Evolutionary conservation across 2,113 vertebrate genomes (phyloP).

Genomic region (Harpagus bidentatus): DNA sequence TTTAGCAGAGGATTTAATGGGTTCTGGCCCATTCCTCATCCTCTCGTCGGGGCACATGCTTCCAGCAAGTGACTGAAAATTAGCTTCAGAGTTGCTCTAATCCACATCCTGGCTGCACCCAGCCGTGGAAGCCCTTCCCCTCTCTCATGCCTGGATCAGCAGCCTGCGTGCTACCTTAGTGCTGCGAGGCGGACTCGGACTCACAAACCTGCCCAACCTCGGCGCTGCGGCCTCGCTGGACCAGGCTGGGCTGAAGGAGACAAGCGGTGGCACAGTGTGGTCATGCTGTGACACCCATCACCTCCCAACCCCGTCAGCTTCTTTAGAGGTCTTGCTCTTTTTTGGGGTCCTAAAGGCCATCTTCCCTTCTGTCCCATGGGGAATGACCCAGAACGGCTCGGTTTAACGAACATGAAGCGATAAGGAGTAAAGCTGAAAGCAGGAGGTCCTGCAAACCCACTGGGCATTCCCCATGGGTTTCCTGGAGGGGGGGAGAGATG

Average conservation of each 20-base stretch:
- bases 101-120: background rate
- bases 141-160: background rate
- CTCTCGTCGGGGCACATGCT: background rate
- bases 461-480: background rate
- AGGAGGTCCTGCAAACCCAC: background rate
- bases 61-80: background rate
- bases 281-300: background rate
- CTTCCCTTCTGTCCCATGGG: background rate
- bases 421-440: background rate
- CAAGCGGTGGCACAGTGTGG: background rate
- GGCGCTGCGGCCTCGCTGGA: rapidly evolving
- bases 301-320: background rate
- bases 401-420: background rate
- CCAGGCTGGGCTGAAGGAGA: background rate
- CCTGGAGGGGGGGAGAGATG: rapidly evolving
- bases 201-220: background rate
- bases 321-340: background rate
- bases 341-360: background rate
- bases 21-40: background rate
- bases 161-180: background rate
- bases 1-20: background rate
- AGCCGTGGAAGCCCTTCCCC: background rate
- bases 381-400: background rate
- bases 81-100: background rate
- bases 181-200: rapidly evolving